Evolutionary conservation across 1,140 invertebrate species (phyloP), one percentile per base, ranked within the genome.

Genomic region (Drosophila kanapiae): DNA sequence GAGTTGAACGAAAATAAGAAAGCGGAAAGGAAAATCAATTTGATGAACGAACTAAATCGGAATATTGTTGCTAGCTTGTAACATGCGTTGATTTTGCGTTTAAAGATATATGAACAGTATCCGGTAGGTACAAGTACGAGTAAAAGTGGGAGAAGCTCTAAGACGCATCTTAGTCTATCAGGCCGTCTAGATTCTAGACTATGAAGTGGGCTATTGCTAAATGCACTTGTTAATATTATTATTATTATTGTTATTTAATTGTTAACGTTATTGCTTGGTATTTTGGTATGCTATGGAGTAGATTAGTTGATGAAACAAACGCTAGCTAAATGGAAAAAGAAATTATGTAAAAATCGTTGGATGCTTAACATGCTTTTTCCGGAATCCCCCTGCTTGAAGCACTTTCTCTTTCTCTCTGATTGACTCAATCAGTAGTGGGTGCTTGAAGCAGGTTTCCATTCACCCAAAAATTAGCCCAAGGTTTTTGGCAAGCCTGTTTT

Each of bases 11-110:
- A 33, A 68, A 60, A 31, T 33, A 42, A 58, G 59, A 43, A 77
- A 77, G 62, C 64, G 18, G 35, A 76, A 76, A 59, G 16, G 18
- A 76, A 75, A 76, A 58, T 40, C 45, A 58, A 38, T 67, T 56
- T 53, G 63, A 77, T 61, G 63, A 78, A 78, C 64, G 33, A 78
- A 77, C 63, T 76, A 33, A 77, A 78, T 72, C 31, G 67, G 31
- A 65, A 76, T 65, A 69, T 56, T 54, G 57, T 69, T 60, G 75
- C 75, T 78, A 78, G 74, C 75, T 78, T 77, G 70, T 72, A 78
- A 78, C 76, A 78, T 78, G 75, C 75, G 75, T 78, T 78, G 45
- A 70, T 40, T 57, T 78, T 78, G 75, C 70, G 67, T 72, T 72
- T 43, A 72, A 72, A 72, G 68, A 70, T 68, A 70, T 72, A 72